phyloP scores from a whole-genome alignment of 2,888 invertebrate genomes.

The Stenchaetothrips biformis region DNA sequence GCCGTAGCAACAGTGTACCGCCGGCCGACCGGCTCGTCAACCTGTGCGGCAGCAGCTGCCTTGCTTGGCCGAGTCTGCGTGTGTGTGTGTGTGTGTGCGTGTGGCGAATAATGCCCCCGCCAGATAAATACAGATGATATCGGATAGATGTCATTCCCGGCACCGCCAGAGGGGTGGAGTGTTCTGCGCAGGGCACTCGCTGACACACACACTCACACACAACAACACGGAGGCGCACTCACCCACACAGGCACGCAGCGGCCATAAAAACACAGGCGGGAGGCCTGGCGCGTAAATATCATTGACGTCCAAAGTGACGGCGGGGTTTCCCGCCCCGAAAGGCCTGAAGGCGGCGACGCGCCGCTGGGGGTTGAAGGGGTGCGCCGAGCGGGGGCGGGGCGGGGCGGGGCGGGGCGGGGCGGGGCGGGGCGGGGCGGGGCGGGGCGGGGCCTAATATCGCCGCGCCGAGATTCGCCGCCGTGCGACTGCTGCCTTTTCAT shows the following conservation, averaged over 20 bases:
- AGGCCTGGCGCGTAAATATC: conserved; percentile 1
- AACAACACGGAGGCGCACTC: too few relatives aligned
- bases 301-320: background rate
- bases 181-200: background rate
- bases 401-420: background rate
- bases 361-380: background rate
- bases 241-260: background rate
- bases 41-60: too few relatives aligned
- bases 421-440: too few relatives aligned
- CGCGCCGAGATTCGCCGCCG: too few relatives aligned
- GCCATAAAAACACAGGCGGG: background rate
- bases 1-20: background rate
- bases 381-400: background rate
- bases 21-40: background rate
- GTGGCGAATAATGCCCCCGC: background rate
- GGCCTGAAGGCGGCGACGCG: too few relatives aligned
- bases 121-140: conserved; percentile 25
- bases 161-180: background rate
- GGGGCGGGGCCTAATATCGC: too few relatives aligned
- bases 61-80: too few relatives aligned
- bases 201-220: too few relatives aligned
- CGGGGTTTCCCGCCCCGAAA: background rate
- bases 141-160: conserved; percentile 15
- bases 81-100: background rate
- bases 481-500: too few relatives aligned